Evolutionary conservation across 2,113 vertebrate species (phyloP).

Genomic region (Alexandromys fortis): DNA sequence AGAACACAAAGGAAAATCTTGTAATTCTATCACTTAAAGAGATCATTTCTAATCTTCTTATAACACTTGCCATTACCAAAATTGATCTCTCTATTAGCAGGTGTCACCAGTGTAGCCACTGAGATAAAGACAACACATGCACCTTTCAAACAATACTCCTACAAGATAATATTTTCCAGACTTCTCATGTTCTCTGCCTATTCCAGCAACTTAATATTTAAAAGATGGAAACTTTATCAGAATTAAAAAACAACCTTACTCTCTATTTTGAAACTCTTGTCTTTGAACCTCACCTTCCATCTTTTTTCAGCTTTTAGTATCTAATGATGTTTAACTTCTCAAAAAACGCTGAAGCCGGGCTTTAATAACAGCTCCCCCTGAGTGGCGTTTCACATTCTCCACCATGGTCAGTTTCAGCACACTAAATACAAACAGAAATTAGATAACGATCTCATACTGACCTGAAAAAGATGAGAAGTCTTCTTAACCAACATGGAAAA

Average conservation of each 20-base stretch:
- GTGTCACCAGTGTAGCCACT: neutral
- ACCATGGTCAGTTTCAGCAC: neutral
- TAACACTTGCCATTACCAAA: neutral
- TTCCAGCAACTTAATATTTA: neutral
- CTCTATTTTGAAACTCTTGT: neutral
- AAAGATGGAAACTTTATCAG: neutral
- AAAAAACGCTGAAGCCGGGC: neutral
- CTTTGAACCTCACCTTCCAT: neutral
- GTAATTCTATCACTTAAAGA: neutral
- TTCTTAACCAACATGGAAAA: constrained; percentile 23
- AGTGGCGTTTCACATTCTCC: neutral
- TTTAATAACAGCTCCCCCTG: neutral
- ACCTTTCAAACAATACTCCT: neutral
- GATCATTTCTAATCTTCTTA: neutral
- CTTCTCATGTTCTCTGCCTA: neutral
- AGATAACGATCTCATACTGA: neutral
- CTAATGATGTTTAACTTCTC: neutral
- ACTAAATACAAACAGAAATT: neutral
- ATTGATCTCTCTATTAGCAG: neutral
- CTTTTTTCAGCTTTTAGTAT: neutral
- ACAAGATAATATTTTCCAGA: neutral
- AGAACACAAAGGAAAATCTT: neutral
- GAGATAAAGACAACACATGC: neutral
- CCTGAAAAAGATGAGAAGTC: neutral
- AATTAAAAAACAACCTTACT: neutral